A percentile compares a stretch with the other conserved stretches of the same genome.
phyloP scores from a whole-genome alignment of 1,140 invertebrate genomes.

The Leptestheria dahalacensis region DNA sequence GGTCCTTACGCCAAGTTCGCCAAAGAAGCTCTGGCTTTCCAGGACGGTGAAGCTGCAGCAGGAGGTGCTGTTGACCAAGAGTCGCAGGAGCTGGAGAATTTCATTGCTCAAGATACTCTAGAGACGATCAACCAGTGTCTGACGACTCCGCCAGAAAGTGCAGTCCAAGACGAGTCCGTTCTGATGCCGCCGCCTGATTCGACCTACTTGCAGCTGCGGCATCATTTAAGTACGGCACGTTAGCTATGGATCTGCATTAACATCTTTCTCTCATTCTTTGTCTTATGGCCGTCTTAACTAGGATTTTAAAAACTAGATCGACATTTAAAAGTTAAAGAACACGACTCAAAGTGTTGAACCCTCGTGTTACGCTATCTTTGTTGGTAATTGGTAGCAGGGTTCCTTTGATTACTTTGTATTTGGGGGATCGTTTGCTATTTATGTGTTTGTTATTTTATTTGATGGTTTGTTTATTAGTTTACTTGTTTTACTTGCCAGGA shows the following conservation, averaged over 20 bases:
- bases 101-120: constrained; percentile 22
- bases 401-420: no score
- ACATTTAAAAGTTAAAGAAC: no score
- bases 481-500: constrained; percentile 16
- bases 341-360: no score
- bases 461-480: neutral
- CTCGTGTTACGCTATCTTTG: no score
- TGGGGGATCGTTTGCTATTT: no score
- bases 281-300: no score
- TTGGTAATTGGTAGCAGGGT: no score
- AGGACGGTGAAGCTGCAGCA: neutral
- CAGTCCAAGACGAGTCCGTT: constrained; percentile 18
- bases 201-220: constrained; percentile 11
- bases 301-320: no score
- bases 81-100: constrained; percentile 18
- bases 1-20: constrained; percentile 20
- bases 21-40: neutral
- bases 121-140: constrained; percentile 20
- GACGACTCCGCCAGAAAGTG: neutral
- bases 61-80: constrained; percentile 4
- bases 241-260: neutral
- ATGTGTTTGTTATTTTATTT: neutral
- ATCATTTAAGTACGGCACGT: constrained; percentile 17
- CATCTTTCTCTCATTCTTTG: no score
- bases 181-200: constrained; percentile 23